A percentile compares a stretch with the other conserved stretches of the same genome.
phyloP scores from a whole-genome alignment of 2,888 invertebrate genomes.

The Meteorus cinctellus region DNA sequence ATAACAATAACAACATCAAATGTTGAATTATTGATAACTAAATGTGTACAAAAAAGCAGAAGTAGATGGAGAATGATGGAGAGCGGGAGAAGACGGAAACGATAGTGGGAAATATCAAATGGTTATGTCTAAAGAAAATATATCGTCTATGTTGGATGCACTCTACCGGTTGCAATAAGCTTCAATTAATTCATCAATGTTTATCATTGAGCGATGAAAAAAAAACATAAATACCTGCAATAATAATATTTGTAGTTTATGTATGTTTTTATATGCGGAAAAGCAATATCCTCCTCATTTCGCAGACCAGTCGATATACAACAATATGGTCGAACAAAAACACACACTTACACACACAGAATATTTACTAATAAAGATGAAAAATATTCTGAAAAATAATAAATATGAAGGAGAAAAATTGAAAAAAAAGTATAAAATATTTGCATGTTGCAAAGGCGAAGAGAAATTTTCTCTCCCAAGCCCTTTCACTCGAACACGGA shows the following conservation, averaged over 20 bases:
- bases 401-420: neutral
- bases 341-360: neutral
- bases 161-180: conserved; percentile 45
- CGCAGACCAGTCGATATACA: neutral
- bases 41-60: no score
- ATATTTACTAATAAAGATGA: neutral
- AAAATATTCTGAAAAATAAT: neutral
- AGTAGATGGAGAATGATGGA: neutral
- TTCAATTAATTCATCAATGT: conserved; percentile 52
- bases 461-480: neutral
- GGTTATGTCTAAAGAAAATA: conserved; percentile 45
- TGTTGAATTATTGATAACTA: neutral
- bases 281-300: neutral
- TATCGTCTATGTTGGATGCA: conserved; percentile 52
- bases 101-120: conserved; percentile 41
- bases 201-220: conserved; percentile 49
- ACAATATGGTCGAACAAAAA: neutral
- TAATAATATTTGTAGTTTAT: neutral
- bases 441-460: neutral
- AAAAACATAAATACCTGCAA: neutral
- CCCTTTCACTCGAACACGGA: neutral
- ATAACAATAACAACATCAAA: neutral
- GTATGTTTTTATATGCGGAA: neutral
- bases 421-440: neutral
- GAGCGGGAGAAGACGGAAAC: conserved; percentile 17